These are phyloP conservation scores for Tetrapedia diversipes DNA, from an alignment of 2,888 invertebrate genomes.

Conservation along the genomic window DNA sequence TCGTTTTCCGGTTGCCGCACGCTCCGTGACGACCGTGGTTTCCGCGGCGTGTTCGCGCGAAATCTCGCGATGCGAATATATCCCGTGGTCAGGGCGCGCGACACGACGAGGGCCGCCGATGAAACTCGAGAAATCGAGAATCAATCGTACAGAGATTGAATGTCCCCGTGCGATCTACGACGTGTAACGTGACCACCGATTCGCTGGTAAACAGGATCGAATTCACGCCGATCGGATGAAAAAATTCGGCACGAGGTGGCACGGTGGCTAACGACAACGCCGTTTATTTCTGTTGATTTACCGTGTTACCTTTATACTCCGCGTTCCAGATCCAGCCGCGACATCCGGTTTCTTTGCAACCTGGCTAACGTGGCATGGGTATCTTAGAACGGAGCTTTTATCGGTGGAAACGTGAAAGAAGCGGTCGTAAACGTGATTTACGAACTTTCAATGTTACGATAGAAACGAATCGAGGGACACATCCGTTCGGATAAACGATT, in stretches of 20 bases:
- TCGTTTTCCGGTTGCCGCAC: no score
- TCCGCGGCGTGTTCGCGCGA: constrained; percentile 25
- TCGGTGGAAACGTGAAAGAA: no score
- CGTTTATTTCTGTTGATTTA: constrained; percentile 45
- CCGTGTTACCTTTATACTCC: constrained; percentile 28
- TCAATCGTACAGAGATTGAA: constrained; percentile 56
- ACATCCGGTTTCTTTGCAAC: no score
- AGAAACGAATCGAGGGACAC: no score
- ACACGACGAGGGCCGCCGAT: constrained; percentile 13
- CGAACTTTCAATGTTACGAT: no score
- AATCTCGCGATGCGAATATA: constrained; percentile 34
- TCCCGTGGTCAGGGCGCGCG: not conserved
- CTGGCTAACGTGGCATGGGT: no score
- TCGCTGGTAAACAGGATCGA: constrained; percentile 55
- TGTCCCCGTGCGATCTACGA: constrained; percentile 53
- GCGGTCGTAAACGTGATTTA: no score
- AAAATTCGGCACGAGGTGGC: constrained; percentile 35
- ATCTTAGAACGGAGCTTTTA: no score
- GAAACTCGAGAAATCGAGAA: constrained; percentile 64
- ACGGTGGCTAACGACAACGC: not conserved
- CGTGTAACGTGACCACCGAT: constrained; percentile 40
- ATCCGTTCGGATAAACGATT: no score
- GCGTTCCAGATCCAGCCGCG: constrained; percentile 18
- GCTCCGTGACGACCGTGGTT: not conserved
- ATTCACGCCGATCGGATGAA: constrained; percentile 39